A percentile compares a stretch with the other conserved stretches of the same genome.
Conservation (phyloP, 2,797 vertebrate species). For the Alcedo quadribrachys region DNA sequence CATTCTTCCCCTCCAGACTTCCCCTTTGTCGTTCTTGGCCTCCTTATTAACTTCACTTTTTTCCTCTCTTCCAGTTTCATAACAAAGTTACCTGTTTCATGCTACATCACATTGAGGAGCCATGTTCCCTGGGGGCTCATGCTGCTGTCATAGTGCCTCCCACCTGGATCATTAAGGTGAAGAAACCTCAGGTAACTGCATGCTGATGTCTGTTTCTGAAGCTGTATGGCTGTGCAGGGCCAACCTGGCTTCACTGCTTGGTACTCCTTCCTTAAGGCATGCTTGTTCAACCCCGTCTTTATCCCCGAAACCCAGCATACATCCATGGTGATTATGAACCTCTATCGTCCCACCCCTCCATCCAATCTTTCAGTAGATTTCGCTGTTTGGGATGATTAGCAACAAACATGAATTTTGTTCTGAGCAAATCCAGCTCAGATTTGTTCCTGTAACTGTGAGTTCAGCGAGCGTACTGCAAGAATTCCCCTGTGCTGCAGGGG, state of each 20-base stretch:
- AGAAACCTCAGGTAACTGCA: conserved; percentile 96
- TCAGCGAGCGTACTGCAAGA: conserved; percentile 18
- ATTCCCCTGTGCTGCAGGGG: neutral
- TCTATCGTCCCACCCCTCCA: neutral
- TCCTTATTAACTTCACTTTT: neutral
- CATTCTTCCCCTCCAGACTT: neutral
- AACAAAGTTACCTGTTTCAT: conserved; percentile 99
- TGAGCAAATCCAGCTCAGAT: conserved; percentile 19
- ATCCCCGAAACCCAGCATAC: conserved; percentile 9
- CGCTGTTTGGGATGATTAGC: neutral
- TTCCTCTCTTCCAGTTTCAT: conserved; percentile 86
- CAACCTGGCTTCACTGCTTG: conserved; percentile 34
- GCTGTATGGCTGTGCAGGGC: conserved; percentile 49
- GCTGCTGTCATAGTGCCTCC: conserved; percentile 97
- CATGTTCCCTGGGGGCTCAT: conserved; percentile 95
- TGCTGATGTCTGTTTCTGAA: conserved; percentile 72
- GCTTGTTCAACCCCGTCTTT: conserved; percentile 17
- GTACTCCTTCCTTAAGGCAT: conserved; percentile 16
- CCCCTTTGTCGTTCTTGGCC: neutral
- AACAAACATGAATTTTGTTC: neutral
- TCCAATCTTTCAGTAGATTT: neutral
- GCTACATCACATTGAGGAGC: conserved; percentile 98
- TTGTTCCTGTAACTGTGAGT: neutral
- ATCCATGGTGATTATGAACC: conserved; percentile 26
- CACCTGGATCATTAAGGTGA: conserved; percentile 99